Evolutionary conservation across 2,888 invertebrate species (phyloP).

Genomic region (Stenodera caucasica): DNA sequence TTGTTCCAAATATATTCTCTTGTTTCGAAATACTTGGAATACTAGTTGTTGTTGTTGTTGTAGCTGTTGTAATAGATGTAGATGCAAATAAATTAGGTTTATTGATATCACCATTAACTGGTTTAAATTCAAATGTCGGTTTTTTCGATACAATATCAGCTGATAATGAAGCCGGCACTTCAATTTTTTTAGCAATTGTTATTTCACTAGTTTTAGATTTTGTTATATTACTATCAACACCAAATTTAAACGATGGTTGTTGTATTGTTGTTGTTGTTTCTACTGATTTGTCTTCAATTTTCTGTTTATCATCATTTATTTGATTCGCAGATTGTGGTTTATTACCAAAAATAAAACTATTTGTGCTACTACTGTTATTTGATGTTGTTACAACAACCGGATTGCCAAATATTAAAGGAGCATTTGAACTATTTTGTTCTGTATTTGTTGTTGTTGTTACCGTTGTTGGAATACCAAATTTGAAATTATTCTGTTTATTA

Average conservation of each 20-base stretch:
- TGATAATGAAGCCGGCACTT: not conserved
- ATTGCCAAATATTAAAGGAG: conserved; percentile 35
- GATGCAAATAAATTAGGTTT: not conserved
- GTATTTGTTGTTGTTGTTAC: conserved; percentile 10
- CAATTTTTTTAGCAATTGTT: not conserved
- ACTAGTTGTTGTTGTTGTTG: conserved; percentile 10
- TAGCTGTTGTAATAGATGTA: conserved; percentile 3
- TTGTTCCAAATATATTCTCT: conserved; percentile 14
- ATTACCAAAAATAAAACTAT: conserved; percentile 19
- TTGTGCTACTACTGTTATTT: not conserved
- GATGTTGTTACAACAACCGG: conserved; percentile 14
- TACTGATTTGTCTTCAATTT: conserved; percentile 32
- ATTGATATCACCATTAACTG: conserved; percentile 13
- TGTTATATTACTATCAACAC: conserved; percentile 9
- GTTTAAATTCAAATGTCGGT: conserved; percentile 11
- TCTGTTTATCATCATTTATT: conserved; percentile 30
- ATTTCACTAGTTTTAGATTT: not conserved
- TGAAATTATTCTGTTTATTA: conserved; percentile 51
- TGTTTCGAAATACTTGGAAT: conserved; percentile 12
- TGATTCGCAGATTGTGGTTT: conserved; percentile 12
- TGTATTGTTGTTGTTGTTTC: conserved; percentile 11
- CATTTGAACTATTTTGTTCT: conserved; percentile 24
- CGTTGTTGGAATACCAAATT: conserved; percentile 49
- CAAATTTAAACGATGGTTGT: conserved; percentile 37
- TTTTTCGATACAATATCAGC: not conserved